A percentile compares a stretch with the other conserved stretches of the same genome.
These are phyloP conservation scores for Eulithis testata DNA, from an alignment of 2,888 invertebrate genomes.

Conservation along the genomic window DNA sequence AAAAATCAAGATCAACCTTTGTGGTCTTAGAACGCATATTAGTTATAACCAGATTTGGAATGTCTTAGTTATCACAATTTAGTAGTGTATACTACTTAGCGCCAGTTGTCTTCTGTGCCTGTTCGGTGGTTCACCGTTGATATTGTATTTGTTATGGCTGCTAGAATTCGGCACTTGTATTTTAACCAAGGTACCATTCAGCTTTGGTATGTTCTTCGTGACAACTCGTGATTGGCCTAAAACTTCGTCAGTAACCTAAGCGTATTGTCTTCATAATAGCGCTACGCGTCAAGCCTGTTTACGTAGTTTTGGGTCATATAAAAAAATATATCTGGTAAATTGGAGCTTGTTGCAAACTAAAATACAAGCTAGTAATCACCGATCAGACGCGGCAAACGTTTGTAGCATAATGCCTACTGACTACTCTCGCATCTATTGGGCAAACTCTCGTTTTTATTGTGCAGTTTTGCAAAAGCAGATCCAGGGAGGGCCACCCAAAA, in stretches of 20 bases:
- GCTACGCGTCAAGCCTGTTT: not conserved
- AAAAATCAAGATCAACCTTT: slow-evolving; percentile 1
- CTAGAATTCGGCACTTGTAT: slow-evolving; percentile 1
- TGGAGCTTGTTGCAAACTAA: not conserved
- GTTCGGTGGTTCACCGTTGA: slow-evolving; percentile 1
- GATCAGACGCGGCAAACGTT: not conserved
- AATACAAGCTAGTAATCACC: not conserved
- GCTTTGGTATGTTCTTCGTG: not conserved
- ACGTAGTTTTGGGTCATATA: slow-evolving; percentile 1
- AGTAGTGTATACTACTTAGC: not conserved
- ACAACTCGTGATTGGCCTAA: not conserved
- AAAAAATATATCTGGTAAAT: not conserved
- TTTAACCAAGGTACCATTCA: not conserved
- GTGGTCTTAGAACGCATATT: not conserved
- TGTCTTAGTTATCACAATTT: not conserved
- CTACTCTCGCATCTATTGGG: too few species aligned
- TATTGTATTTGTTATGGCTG: not conserved
- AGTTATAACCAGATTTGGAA: not conserved
- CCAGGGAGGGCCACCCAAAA: too few species aligned
- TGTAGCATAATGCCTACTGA: not conserved
- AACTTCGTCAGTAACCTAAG: not conserved
- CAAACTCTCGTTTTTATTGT: too few species aligned
- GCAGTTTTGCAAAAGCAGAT: too few species aligned
- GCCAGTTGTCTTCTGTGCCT: not conserved
- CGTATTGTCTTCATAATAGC: not conserved